A percentile compares a stretch with the other conserved stretches of the same genome.
These are phyloP conservation scores for silkworm (Bombyx mori) DNA, from an alignment of 1,140 invertebrate species.

Conservation along the genomic window DNA sequence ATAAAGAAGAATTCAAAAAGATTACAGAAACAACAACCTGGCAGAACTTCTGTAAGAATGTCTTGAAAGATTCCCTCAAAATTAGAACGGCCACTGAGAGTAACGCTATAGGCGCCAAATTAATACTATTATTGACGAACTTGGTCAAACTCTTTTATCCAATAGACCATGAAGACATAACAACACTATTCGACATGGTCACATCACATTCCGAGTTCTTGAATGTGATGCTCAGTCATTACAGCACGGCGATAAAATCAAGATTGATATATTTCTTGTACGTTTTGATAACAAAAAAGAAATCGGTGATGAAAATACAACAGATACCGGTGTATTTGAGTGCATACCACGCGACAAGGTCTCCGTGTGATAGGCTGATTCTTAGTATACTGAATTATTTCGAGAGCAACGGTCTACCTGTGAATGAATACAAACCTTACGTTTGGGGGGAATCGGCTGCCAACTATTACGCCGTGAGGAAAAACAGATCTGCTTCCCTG, in stretches of 20 bases:
- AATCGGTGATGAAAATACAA: slow-evolving; percentile 72
- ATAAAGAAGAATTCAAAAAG: slow-evolving; percentile 58
- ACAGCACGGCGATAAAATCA: slow-evolving; percentile 70
- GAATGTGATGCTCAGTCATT: slow-evolving; percentile 73
- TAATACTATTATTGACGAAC: slow-evolving; percentile 72
- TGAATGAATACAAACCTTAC: slow-evolving; percentile 81
- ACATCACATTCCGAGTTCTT: slow-evolving; percentile 82
- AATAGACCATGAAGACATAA: slow-evolving; percentile 65
- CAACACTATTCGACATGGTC: slow-evolving; percentile 79
- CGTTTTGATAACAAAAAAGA: slow-evolving; percentile 73
- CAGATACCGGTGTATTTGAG: slow-evolving; percentile 81
- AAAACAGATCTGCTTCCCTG: slow-evolving; percentile 70
- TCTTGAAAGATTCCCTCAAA: slow-evolving; percentile 77
- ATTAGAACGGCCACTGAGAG: slow-evolving; percentile 43
- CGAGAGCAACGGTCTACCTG: slow-evolving; percentile 73
- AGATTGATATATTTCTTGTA: slow-evolving; percentile 75
- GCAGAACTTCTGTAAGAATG: slow-evolving; percentile 76
- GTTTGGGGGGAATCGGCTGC: slow-evolving; percentile 84
- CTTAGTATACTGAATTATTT: slow-evolving; percentile 76
- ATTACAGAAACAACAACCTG: slow-evolving; percentile 73
- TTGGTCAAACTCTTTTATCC: slow-evolving; percentile 74
- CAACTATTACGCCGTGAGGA: slow-evolving; percentile 80
- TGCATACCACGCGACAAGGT: slow-evolving; percentile 79
- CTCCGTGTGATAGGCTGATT: slow-evolving; percentile 75
- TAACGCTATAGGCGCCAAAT: slow-evolving; percentile 31